Percentiles rank a stretch among this genome's conserved stretches.
phyloP scores from a whole-genome alignment of 2,888 invertebrate genomes.

The Dromius quadrimaculatus region DNA sequence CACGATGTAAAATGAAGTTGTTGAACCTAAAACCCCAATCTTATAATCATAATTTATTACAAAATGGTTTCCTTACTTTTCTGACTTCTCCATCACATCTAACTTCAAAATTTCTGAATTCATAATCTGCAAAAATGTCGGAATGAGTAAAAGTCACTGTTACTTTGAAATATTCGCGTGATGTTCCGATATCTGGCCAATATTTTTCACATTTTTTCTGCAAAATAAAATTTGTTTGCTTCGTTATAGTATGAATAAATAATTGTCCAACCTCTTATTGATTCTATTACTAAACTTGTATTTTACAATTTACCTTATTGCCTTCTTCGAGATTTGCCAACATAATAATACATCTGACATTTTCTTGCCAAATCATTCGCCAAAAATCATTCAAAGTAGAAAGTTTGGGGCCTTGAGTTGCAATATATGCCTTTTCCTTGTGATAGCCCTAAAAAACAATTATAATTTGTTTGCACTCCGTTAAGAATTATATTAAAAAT shows the following conservation, averaged over 20 bases:
- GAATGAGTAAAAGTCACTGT: slow-evolving; percentile 60
- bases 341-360: slow-evolving; percentile 65
- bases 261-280: too few species aligned
- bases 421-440: slow-evolving; percentile 60
- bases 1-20: slow-evolving; percentile 69
- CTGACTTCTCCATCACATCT: slow-evolving; percentile 58
- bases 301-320: slow-evolving; percentile 64
- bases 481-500: not conserved
- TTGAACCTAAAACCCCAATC: slow-evolving; percentile 57
- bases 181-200: slow-evolving; percentile 67
- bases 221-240: too few species aligned
- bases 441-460: slow-evolving; percentile 54
- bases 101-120: slow-evolving; percentile 61
- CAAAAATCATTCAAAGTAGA: slow-evolving; percentile 66
- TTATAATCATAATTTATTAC: not conserved
- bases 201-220: slow-evolving; percentile 69
- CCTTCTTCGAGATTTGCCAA: slow-evolving; percentile 64
- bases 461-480: not conserved
- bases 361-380: slow-evolving; percentile 67
- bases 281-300: slow-evolving; percentile 50
- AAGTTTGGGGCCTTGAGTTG: slow-evolving; percentile 64
- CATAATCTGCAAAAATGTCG: slow-evolving; percentile 64
- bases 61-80: slow-evolving; percentile 54
- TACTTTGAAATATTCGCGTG: slow-evolving; percentile 62
- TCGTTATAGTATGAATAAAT: too few species aligned